These are phyloP conservation scores for Apamea anceps DNA, from an alignment of 2,888 invertebrate genomes.

Conservation along the genomic window DNA sequence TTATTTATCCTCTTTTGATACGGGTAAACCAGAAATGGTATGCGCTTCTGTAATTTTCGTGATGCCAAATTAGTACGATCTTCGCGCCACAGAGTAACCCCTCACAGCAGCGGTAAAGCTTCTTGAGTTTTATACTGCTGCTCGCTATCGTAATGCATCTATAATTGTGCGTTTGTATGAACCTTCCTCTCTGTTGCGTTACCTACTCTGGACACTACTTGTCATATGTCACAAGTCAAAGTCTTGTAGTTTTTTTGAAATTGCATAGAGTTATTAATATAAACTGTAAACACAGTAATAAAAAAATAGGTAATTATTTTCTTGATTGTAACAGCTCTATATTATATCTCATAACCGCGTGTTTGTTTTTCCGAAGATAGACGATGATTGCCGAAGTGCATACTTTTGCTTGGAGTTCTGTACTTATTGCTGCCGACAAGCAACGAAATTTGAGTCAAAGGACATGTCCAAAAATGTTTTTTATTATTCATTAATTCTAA, in stretches of 20 bases:
- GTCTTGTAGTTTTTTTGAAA: not conserved
- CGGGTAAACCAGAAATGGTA: not conserved
- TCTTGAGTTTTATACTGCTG: not conserved
- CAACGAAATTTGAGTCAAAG: no score
- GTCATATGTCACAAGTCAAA: not conserved
- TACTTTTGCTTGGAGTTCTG: not conserved
- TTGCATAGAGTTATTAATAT: not conserved
- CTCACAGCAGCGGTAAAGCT: not conserved
- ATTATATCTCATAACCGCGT: not conserved
- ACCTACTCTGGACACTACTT: not conserved
- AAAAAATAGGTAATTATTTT: not conserved
- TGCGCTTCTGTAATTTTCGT: not conserved
- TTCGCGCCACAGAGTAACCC: no score
- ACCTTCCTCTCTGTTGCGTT: not conserved
- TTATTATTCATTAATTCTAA: no score
- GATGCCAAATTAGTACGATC: not conserved
- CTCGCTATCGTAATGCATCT: not conserved
- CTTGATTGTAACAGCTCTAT: not conserved
- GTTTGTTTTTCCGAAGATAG: not conserved
- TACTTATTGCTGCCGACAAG: not conserved
- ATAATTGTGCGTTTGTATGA: not conserved
- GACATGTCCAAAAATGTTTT: no score
- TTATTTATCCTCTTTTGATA: no score
- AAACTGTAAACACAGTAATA: not conserved
- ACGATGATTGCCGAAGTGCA: not conserved